These are phyloP conservation scores for Elephantulus edwardii DNA, from an alignment of 2,113 vertebrate species.

Conservation along the genomic window DNA sequence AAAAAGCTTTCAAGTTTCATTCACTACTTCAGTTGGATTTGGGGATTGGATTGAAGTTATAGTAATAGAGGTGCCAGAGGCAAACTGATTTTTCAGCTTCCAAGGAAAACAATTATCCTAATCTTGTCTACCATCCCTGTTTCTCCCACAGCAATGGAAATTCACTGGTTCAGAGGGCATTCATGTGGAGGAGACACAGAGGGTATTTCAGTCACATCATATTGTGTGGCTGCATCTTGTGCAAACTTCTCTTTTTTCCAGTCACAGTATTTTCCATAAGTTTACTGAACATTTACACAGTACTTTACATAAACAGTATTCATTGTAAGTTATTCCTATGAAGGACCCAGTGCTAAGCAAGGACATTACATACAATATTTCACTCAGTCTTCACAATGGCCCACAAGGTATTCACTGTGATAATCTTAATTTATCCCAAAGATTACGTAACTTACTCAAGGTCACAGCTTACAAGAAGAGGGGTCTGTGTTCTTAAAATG, in stretches of 20 bases:
- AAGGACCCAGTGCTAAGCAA: neutral
- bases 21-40: constrained; percentile 58
- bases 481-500: neutral
- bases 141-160: neutral
- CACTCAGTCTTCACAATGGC: neutral
- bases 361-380: neutral
- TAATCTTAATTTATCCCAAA: neutral
- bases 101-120: constrained; percentile 67
- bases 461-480: neutral
- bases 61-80: constrained; percentile 43
- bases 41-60: constrained; percentile 39
- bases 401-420: neutral
- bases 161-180: neutral
- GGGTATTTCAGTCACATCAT: neutral
- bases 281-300: neutral
- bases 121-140: neutral
- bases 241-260: neutral
- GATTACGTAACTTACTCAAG: neutral
- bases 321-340: neutral
- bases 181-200: neutral
- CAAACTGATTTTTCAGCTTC: constrained; percentile 47
- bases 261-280: neutral
- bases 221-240: neutral
- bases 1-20: constrained; percentile 9
- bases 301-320: neutral